Base-by-base conservation (phyloP, 2,888 invertebrate species). In the Ennomos fuscantarius region DNA sequence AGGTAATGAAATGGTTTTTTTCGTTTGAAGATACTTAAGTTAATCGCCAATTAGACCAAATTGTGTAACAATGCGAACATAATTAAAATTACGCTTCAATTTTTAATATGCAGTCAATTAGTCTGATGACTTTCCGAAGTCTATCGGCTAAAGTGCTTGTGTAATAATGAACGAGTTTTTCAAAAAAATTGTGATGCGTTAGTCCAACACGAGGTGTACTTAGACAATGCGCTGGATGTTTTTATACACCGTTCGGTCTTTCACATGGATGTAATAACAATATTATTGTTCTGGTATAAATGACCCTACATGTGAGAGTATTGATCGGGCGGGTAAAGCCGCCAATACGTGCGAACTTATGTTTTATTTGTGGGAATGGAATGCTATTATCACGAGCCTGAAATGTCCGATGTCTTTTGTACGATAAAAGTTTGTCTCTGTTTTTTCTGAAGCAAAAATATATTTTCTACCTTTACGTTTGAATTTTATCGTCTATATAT, bases 201-300 rank as follows among this genome's bases (percentile, higher is more conserved):
- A 12, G 40, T 41, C 36, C 35, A 65, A 65, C 67, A 72, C 62
- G 63, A 68, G 69, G 8, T 49, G 13, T 63, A 57, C 65, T 60
- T 64, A 43, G 52, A 69, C 65, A 63, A 69, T 71, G 69, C 40
- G 15, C 34, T 15, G 39, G 44, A 45, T 70, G 76, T 79, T 79
- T 76, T 73, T 69, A 68, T 65, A 66, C 62, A 53, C 48, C 56
- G 52, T 57, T 57, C 57, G 65, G 57, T 60, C 65, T 67, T 55
- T 61, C 62, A 63, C 70, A 73, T 69, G 69, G 67, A 63, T 75
- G 66, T 70, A 71, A 82, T 79, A 81, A 82, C 78, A 84, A 69
- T 68, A 69, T 68, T 71, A 82, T 83, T 84, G 83, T 84, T 81
- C 69, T 50, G 58, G 24, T 52, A 57, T 63, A 65, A 57, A 62